Conservation (phyloP, 2,113 vertebrate genomes). For the Brienomyrus longianalis region DNA sequence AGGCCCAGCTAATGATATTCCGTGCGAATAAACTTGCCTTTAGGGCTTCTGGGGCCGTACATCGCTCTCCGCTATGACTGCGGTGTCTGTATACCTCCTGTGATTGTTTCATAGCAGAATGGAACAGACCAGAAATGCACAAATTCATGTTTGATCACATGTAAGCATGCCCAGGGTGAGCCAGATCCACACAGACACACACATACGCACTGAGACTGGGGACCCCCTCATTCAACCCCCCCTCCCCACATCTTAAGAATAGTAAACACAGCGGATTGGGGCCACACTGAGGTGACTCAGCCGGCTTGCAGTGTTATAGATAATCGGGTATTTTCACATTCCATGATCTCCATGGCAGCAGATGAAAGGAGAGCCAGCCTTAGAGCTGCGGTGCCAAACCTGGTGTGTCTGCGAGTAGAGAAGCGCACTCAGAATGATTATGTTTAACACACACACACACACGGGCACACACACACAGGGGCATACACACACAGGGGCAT, state of each 20-base stretch:
- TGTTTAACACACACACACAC: slow-evolving; percentile 2
- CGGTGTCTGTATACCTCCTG: slow-evolving; percentile 31
- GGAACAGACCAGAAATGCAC: slow-evolving; percentile 26
- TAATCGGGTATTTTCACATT: background rate
- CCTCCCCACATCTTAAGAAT: background rate
- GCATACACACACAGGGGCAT: background rate
- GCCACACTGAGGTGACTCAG: background rate
- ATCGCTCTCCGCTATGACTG: slow-evolving; percentile 42
- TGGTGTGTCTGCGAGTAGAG: background rate
- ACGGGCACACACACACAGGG: background rate
- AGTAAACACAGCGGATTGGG: background rate
- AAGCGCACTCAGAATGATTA: background rate
- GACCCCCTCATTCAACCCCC: background rate
- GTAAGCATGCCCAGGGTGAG: background rate
- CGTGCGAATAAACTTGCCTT: slow-evolving; percentile 76
- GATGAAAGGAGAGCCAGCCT: background rate
- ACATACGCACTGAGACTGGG: background rate
- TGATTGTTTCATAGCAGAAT: slow-evolving; percentile 53
- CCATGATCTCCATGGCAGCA: background rate
- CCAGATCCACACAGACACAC: background rate
- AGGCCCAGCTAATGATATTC: slow-evolving; percentile 80
- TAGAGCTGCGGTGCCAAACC: background rate
- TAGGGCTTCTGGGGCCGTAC: slow-evolving; percentile 56
- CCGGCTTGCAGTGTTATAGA: background rate
- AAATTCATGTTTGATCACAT: slow-evolving; percentile 15